Evolutionary conservation across 2,888 invertebrate genomes (phyloP), one percentile per base, ranked within the genome.

Genomic region (Eustalomyia histrio): DNA sequence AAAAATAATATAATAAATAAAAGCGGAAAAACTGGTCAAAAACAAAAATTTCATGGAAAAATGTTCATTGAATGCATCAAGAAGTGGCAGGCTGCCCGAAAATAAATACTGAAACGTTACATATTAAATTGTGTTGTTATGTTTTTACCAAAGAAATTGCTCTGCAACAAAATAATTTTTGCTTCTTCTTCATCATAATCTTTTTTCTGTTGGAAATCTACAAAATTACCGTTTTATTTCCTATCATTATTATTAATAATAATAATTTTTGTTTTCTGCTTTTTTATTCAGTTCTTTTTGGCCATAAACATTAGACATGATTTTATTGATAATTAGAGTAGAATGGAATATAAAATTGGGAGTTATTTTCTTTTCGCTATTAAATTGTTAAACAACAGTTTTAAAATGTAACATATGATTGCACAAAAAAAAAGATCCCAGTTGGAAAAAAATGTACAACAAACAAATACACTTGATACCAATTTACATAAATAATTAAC

Each of bases 271-370:
- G n/a, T n/a, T 39, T 14, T 39, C 39, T 12, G 39, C 14, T 39
- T 3, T 12, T 39, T 12, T 39, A 2, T 9, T 39, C 12, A 53
- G 39, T 17, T 60, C 18, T n/a, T 60, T 52, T 78, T 65, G 69
- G 67, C 78, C 81, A 75, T 75, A 74, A 81, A 64, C 63, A 69
- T 79, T 61, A 78, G 78, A 71, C 78, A 78, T 81, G 81, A 81
- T 81, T 81, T 81, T 71, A 74, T 78, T 74, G 78, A 71, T 81
- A 81, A 81, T 81, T 81, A 78, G 81, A 81, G 81, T 81, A 81
- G 78, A 81, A 81, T 78, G 24, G 3, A 47, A 14, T 9, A 39
- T 1, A 39, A 47, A 47, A 47, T 47, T 47, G 16, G 43, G 43
- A n/a, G 43, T 47, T 14, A 47, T n/a, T 47, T 47, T 47, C 43